These are phyloP conservation scores for Trochalopteron elliotii DNA, from an alignment of 2,113 vertebrate species.

Conservation along the genomic window DNA sequence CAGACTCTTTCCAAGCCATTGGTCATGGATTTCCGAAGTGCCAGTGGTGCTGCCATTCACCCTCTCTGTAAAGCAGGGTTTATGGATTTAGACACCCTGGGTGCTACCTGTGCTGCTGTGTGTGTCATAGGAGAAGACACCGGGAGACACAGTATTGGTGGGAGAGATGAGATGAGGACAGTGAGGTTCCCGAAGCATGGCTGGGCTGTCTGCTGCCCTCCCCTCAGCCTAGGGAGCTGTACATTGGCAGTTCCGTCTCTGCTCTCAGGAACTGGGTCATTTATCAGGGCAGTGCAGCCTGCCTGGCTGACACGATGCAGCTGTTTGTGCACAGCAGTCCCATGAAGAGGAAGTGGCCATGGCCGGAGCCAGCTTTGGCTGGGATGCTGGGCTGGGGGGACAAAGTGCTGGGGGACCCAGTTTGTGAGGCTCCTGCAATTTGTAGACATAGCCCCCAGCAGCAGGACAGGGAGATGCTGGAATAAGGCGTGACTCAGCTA, in stretches of 20 bases:
- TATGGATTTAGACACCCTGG: neutral
- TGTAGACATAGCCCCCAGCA: neutral
- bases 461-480: neutral
- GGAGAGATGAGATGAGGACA: neutral
- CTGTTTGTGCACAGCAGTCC: neutral
- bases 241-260: neutral
- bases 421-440: neutral
- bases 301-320: neutral
- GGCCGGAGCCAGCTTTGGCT: neutral
- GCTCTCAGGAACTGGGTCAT: neutral
- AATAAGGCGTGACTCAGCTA: neutral
- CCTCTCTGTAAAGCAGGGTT: neutral
- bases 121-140: neutral
- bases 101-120: rapidly evolving
- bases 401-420: neutral
- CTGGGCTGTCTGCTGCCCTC: neutral
- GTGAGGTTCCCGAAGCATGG: neutral
- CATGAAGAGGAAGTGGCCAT: neutral
- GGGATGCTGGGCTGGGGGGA: neutral
- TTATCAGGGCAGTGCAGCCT: neutral
- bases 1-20: neutral
- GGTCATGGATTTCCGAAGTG: neutral
- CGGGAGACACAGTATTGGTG: rapidly evolving
- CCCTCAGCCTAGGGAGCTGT: neutral
- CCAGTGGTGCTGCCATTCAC: rapidly evolving